Conservation (phyloP, 1,140 invertebrate species). For the Harpegnathos saltator region DNA sequence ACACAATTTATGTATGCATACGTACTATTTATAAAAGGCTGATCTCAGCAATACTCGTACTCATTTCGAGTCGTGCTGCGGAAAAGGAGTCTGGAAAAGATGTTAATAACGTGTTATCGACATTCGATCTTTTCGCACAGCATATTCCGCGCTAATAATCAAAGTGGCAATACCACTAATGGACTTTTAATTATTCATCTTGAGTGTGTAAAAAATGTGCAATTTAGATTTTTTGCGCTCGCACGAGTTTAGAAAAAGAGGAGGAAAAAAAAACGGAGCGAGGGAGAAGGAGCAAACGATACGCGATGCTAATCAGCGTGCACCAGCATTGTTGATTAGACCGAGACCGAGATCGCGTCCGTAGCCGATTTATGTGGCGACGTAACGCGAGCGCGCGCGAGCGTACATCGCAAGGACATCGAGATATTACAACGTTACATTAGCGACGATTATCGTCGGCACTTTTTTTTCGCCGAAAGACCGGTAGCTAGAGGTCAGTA, state of each 20-base stretch:
- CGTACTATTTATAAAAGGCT: too few species aligned
- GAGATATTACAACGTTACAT: conserved; percentile 56
- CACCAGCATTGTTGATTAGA: neutral
- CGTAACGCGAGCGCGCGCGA: too few species aligned
- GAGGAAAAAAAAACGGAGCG: neutral
- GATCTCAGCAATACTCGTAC: too few species aligned
- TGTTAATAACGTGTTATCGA: conserved; percentile 38
- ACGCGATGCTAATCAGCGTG: neutral
- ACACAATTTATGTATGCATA: too few species aligned
- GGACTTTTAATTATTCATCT: conserved; percentile 51
- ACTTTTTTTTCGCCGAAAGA: conserved; percentile 49
- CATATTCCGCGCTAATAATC: conserved; percentile 27
- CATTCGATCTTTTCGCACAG: conserved; percentile 27
- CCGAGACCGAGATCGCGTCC: neutral
- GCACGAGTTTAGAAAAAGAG: neutral
- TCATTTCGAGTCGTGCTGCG: too few species aligned
- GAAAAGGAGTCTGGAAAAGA: conserved; percentile 8
- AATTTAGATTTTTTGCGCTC: neutral
- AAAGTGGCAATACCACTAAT: conserved; percentile 8
- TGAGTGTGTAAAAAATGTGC: conserved; percentile 44
- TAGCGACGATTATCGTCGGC: conserved; percentile 44
- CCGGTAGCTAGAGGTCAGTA: conserved; percentile 73
- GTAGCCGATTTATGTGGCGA: neutral
- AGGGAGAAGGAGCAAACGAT: neutral
- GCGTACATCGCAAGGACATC: conserved; percentile 36